These are phyloP conservation scores for Thalassophryne amazonica DNA, from an alignment of 2,797 vertebrate species.

Conservation along the genomic window DNA sequence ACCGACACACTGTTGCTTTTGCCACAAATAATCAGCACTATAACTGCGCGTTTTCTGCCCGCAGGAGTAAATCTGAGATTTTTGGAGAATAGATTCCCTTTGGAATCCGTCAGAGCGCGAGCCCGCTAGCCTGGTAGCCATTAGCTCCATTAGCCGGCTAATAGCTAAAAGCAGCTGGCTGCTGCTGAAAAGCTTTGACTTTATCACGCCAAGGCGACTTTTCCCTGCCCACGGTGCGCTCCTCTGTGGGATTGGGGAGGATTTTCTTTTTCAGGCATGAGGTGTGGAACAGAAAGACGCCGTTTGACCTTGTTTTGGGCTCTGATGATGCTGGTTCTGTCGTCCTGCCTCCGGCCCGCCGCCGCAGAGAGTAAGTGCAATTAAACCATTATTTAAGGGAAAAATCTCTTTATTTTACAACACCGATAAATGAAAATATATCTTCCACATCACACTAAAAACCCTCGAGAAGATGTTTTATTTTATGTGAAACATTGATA, in stretches of 20 bases:
- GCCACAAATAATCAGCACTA: conserved; percentile 62
- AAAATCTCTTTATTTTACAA: too few species aligned
- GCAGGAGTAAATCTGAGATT: conserved; percentile 46
- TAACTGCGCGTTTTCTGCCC: conserved; percentile 22
- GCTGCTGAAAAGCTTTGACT: conserved; percentile 30
- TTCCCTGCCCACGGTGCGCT: conserved; percentile 17
- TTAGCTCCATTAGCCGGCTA: conserved; percentile 69
- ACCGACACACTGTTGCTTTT: conserved; percentile 36
- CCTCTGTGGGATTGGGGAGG: conserved; percentile 39
- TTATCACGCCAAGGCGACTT: conserved; percentile 12
- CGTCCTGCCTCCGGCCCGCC: conserved; percentile 83
- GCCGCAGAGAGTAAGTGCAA: conserved; percentile 86
- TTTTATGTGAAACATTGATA: too few species aligned
- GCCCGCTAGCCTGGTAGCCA: conserved; percentile 55
- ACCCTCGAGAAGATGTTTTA: too few species aligned
- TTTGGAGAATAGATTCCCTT: conserved; percentile 44
- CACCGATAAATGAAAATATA: too few species aligned
- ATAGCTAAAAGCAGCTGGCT: conserved; percentile 57
- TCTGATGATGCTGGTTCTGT: conserved; percentile 86
- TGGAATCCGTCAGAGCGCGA: conserved; percentile 53
- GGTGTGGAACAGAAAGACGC: conserved; percentile 82
- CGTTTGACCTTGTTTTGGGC: conserved; percentile 91
- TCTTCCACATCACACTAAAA: too few species aligned
- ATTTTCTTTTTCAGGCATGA: conserved; percentile 82
- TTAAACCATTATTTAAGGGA: too few species aligned